Base-by-base conservation (phyloP, 2,113 vertebrate species). In the Pteronura brasiliensis region DNA sequence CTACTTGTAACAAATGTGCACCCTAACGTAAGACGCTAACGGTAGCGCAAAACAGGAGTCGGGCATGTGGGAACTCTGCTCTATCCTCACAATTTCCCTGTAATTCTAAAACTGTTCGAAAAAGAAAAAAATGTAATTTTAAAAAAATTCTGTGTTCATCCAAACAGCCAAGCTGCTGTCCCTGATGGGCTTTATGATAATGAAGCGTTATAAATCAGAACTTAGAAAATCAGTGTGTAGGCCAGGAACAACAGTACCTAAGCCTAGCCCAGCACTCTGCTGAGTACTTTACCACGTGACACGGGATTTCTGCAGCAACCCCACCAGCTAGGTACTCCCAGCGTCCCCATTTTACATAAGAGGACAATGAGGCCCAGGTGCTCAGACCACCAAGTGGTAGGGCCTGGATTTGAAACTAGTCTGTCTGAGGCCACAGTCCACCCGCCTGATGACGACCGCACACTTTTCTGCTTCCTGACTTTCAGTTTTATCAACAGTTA, bases 81-180 rank as follows among this genome's bases (percentile, higher is more conserved):
- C 10, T 63, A 42, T 36, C 3, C 13, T 52, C n/a, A 14, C 20
- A 52, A 42, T 79, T 76, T 71, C 63, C 31, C 27, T 79, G 3
- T 42, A 90, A 59, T 47, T 93, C 52, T 89, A 47, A 95, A 92
- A 90, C 18, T 63, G 25, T 44, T 57, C 0, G 11, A 81, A 97
- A 93, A 96, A 96, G 77, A 82, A 76, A 49, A 72, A 84, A 92
- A 47, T 17, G 29, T 47, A 31, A 59, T 96, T 92, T 36, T 25
- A 90, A 92, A 55, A 52, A 77, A 79, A 31, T 52, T 21, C 47
- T 23, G 39, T 84, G 63, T 59, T 97, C 49, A 42, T 77, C 13
- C 57, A 88, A 81, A 88, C 1, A 82, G 61, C 23, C 31, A 87
- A 84, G 61, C 39, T 61, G 59, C 81, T 86, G 7, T 67, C 27